Base-by-base conservation (phyloP, 2,888 invertebrate species). In the Dicycla oo region DNA sequence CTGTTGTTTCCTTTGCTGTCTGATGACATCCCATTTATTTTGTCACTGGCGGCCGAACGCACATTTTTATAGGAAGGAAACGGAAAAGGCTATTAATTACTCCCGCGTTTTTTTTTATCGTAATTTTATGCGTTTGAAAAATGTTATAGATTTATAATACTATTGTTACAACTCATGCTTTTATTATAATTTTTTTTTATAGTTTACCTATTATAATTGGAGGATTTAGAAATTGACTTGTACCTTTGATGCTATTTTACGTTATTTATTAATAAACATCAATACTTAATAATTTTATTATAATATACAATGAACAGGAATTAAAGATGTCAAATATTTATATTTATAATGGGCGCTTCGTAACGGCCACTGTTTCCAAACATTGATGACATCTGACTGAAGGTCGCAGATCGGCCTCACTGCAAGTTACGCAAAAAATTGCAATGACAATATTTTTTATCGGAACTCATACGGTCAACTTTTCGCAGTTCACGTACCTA, bases 351-450 rank as follows among this genome's bases (percentile, higher is more conserved):
- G 5, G 23, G 8, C 13, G 13, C n/a, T 26, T 54, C 26, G 26
- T 58, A 54, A 69, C 45, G 47, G 34, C 64, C 23, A 40, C 15
- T 63, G 62, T 43, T 49, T 62, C 11, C 45, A 23, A 81, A 66
- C 38, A 67, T 40, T 62, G 57, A 56, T 69, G 64, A 40, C 47
- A 69, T 66, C 67, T 30, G 18, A 40, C 30, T n/a, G 56, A 72
- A 81, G 76, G 81, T 73, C 34, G 43, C 51, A 45, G 58, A 47
- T 53, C 51, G 57, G 45, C 82, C 79, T 67, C 30, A 26, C 23
- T 47, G 58, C 26, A 49, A 69, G 23, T 56, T 71, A 67, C 40
- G 34, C 40, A 49, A 82, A 73, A 63, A 70, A 53, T 4, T 54
- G 23, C 54, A 73, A 23, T 38, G 34, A 63, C 34, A 60, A 26